Evolutionary conservation across 2,797 vertebrate species (phyloP).

Genomic region (Chaenodraco wilsoni): DNA sequence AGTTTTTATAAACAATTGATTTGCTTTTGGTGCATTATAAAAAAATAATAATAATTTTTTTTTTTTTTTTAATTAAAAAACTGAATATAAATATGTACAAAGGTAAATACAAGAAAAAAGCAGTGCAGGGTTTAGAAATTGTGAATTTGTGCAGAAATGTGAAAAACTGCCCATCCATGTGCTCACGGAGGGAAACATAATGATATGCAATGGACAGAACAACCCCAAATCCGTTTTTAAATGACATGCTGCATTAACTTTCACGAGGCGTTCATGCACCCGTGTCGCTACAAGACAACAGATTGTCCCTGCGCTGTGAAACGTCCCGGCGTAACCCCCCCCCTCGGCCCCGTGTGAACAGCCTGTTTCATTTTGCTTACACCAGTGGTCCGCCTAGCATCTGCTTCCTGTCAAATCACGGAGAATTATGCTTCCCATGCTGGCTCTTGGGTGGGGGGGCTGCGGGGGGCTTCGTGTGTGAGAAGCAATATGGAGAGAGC

Average conservation of each 20-base stretch:
- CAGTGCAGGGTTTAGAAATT: no score
- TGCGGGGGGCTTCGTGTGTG: conserved; percentile 40
- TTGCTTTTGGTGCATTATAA: no score
- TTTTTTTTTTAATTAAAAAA: no score
- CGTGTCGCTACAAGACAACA: conserved; percentile 42
- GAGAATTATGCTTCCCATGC: conserved; percentile 52
- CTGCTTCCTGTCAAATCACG: conserved; percentile 69
- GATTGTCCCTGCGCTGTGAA: conserved; percentile 42
- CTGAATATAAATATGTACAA: no score
- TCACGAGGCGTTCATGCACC: conserved; percentile 23
- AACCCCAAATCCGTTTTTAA: no score
- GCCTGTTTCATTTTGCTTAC: conserved; percentile 59
- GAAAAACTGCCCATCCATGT: no score
- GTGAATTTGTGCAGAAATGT: no score
- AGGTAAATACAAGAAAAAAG: no score
- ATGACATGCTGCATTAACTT: conserved; percentile 34
- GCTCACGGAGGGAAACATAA: no score
- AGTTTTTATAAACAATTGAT: no score
- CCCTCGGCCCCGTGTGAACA: conserved; percentile 45
- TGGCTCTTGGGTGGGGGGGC: conserved; percentile 39
- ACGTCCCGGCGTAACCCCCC: conserved; percentile 25
- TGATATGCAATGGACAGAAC: no score
- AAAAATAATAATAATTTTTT: no score
- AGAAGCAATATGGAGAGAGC: conserved; percentile 23
- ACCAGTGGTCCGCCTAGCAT: conserved; percentile 48